Base-by-base conservation (phyloP, 2,113 vertebrate species). In the Carassius gibelio region DNA sequence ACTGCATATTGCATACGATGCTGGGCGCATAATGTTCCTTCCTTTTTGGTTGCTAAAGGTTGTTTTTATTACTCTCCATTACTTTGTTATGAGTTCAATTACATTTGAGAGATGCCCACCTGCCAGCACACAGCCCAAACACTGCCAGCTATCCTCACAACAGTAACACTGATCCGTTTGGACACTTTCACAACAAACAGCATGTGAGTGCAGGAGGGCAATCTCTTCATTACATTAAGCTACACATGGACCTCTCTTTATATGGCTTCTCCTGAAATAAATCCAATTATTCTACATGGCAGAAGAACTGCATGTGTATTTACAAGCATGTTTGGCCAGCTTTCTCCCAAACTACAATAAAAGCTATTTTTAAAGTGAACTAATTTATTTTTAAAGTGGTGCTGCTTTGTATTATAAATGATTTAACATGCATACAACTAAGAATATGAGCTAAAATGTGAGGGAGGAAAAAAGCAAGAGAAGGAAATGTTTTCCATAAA, bases 111-210 rank as follows among this genome's bases (percentile, higher is more conserved):
- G 23, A n/a, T 62, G 30, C 23, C 19, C 42, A 75, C 57, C 74
- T 68, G 74, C 50, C 23, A 57, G 62, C 75, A 23, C 59, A 64
- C 23, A 42, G 42, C 7, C 42, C 8, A 76, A 36, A 26, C 14
- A 45, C n/a, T 48, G 64, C 34, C 52, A 84, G 83, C 38, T 34
- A 21, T 66, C 3, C 34, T 21, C 34, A 79, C 34, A 45, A 55
- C 68, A 42, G 26, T 15, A 15, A 11, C 42, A 72, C 76, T 72
- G 64, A 48, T 71, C 15, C 45, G 34, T 30, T 38, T 17, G 45
- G n/a, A 15, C 79, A 66, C 15, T 0, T 26, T 82, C 74, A 74
- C 64, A 83, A 83, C 23, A 86, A 15, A 71, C 81, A 78, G 21
- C 57, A 80, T 61, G 45, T 26, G 23, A 34, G 34, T 9, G 15